These are phyloP conservation scores for Anarsia innoxiella DNA, from an alignment of 2,888 invertebrate species.

Conservation along the genomic window DNA sequence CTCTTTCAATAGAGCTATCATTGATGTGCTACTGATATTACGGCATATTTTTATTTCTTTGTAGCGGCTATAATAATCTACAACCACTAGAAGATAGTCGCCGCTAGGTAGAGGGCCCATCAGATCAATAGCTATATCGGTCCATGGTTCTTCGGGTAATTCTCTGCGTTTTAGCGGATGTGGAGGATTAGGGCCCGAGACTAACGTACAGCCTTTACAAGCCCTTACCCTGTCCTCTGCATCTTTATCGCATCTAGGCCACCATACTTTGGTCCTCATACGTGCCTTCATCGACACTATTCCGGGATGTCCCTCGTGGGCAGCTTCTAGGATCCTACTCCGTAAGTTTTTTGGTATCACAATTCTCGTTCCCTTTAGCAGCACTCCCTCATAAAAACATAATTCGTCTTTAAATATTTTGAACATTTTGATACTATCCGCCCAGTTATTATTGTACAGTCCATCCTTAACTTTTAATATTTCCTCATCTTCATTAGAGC, in stretches of 20 bases:
- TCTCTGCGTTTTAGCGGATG: conserved; percentile 9
- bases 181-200: conserved; percentile 2
- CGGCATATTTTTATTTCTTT: conserved; percentile 9
- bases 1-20: conserved; percentile 8
- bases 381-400: conserved; percentile 5
- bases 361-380: conserved; percentile 11
- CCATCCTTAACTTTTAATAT: conserved; percentile 3
- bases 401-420: conserved; percentile 11
- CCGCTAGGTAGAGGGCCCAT: conserved; percentile 13
- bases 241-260: conserved; percentile 13
- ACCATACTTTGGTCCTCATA: conserved; percentile 14
- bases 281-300: conserved; percentile 10
- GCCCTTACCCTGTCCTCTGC: conserved; percentile 12
- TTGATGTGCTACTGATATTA: conserved; percentile 7
- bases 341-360: conserved; percentile 8
- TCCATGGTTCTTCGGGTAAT: conserved; percentile 10
- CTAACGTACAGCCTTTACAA: conserved; percentile 14
- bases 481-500: conserved; percentile 5
- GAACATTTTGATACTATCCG: conserved; percentile 10
- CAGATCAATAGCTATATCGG: conserved; percentile 11
- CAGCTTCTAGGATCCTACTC: conserved; percentile 6
- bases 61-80: conserved; percentile 15
- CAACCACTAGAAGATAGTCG: conserved; percentile 10
- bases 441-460: conserved; percentile 9
- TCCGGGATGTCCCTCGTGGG: conserved; percentile 12